These are phyloP conservation scores for Philantomba maxwellii DNA, from an alignment of 2,113 vertebrate species.

Conservation along the genomic window DNA sequence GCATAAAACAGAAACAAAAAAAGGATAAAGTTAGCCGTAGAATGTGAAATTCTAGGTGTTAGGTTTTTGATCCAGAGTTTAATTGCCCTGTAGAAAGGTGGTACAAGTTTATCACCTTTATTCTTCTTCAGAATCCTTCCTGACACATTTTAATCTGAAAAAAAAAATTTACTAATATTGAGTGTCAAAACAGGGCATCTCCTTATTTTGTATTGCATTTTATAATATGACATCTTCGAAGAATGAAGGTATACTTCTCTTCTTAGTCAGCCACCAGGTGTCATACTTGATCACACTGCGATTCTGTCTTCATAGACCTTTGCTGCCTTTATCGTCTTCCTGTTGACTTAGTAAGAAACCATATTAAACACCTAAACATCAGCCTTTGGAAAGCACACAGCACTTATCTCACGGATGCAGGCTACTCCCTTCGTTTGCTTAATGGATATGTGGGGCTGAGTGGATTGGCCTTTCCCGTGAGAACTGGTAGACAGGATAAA, in stretches of 20 bases:
- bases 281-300: background rate
- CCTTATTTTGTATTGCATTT: background rate
- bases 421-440: background rate
- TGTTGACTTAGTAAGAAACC: conserved; percentile 34
- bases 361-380: background rate
- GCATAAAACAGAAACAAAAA: background rate
- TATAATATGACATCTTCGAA: background rate
- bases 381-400: background rate
- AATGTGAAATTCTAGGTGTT: background rate
- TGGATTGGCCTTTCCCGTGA: conserved; percentile 22
- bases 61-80: background rate
- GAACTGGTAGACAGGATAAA: conserved; percentile 26
- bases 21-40: background rate
- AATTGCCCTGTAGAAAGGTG: background rate
- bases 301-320: background rate
- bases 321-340: conserved; percentile 26
- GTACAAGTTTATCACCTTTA: background rate
- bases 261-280: conserved; percentile 11
- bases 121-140: background rate
- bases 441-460: background rate
- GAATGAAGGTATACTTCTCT: background rate
- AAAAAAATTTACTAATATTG: background rate
- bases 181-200: background rate
- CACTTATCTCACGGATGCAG: conserved; percentile 52
- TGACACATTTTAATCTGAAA: background rate